These are phyloP conservation scores for Apomyelois bistriatella DNA, from an alignment of 2,888 invertebrate genomes.

Conservation along the genomic window DNA sequence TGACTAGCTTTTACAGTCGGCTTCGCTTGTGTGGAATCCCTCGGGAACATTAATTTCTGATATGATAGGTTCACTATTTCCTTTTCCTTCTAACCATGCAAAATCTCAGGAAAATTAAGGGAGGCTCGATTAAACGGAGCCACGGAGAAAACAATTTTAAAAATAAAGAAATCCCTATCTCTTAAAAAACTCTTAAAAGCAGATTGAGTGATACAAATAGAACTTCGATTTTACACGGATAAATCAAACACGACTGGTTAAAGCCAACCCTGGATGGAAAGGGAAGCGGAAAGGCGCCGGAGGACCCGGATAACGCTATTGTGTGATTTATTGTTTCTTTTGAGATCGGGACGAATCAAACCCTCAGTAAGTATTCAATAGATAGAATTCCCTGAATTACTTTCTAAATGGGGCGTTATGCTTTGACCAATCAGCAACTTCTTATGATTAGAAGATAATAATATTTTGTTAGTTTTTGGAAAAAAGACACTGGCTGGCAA, in stretches of 20 bases:
- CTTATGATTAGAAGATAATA: background rate
- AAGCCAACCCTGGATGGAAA: constrained; percentile 1
- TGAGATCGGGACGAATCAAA: constrained; percentile 7
- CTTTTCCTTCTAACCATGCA: too few relatives aligned
- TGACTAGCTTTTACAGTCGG: too few relatives aligned
- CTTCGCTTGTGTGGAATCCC: too few relatives aligned
- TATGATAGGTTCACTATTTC: too few relatives aligned
- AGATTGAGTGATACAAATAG: background rate
- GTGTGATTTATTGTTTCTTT: constrained; percentile 21
- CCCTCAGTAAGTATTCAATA: constrained; percentile 9
- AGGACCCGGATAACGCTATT: constrained; percentile 5
- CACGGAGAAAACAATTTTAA: too few relatives aligned
- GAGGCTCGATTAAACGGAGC: too few relatives aligned
- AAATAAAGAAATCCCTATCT: too few relatives aligned
- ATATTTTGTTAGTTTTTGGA: too few relatives aligned
- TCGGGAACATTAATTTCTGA: too few relatives aligned
- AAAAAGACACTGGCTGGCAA: too few relatives aligned
- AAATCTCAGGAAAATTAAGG: too few relatives aligned
- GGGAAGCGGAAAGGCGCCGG: background rate
- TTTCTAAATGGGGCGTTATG: background rate
- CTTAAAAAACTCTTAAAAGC: too few relatives aligned
- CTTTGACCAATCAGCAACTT: background rate
- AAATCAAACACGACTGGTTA: constrained; percentile 5
- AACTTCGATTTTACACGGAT: background rate
- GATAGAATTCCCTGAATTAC: constrained; percentile 8